Percentiles rank a stretch among this genome's conserved stretches.
phyloP scores from a whole-genome alignment of 2,888 invertebrate species.

The Epinotia bilunana region DNA sequence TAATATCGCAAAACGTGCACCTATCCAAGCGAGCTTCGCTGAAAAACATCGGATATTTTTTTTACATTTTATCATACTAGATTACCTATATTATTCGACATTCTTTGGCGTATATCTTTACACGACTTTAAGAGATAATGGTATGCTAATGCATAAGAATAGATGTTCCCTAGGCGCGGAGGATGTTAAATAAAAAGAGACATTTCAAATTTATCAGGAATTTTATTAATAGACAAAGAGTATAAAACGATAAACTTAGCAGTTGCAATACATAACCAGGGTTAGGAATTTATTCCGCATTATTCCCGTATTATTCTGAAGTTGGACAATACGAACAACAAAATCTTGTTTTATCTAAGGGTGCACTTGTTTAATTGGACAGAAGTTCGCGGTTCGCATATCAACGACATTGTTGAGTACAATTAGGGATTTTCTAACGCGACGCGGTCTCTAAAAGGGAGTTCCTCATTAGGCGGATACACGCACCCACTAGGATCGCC shows the following conservation, averaged over 20 bases:
- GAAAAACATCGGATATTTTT: constrained; percentile 57
- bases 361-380: constrained; percentile 67
- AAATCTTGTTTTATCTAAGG: constrained; percentile 50
- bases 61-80: constrained; percentile 60
- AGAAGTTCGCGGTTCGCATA: constrained; percentile 69
- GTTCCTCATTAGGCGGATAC: constrained; percentile 75
- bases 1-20: constrained; percentile 50
- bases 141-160: constrained; percentile 67
- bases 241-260: constrained; percentile 32
- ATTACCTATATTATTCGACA: constrained; percentile 59
- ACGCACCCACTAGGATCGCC: constrained; percentile 59
- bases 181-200: constrained; percentile 53
- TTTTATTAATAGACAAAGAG: constrained; percentile 40
- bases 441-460: constrained; percentile 68
- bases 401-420: constrained; percentile 73
- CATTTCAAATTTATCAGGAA: constrained; percentile 42
- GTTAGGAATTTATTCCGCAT: constrained; percentile 14
- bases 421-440: constrained; percentile 79
- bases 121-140: constrained; percentile 69
- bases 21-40: constrained; percentile 59
- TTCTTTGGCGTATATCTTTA: constrained; percentile 64
- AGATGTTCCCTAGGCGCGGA: constrained; percentile 57
- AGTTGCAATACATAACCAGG: constrained; percentile 28
- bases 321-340: constrained; percentile 31
- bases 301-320: constrained; percentile 32